Conservation (phyloP, 1,140 invertebrate species). For the Eupristina koningsbergeri region DNA sequence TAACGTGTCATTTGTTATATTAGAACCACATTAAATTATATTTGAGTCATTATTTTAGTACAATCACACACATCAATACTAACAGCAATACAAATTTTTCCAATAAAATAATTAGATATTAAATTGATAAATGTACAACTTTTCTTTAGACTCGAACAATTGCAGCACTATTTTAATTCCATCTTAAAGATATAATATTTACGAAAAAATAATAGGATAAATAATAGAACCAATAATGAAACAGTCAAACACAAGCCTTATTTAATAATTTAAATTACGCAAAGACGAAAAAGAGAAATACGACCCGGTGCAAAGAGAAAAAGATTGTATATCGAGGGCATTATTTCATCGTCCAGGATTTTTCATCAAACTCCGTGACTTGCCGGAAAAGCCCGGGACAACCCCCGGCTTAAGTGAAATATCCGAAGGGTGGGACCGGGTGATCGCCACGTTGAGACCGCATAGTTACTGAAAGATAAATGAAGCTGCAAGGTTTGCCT, state of each 20-base stretch:
- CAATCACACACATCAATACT: no score
- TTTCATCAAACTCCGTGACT: constrained; percentile 51
- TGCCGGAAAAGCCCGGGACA: constrained; percentile 15
- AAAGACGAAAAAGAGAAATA: background rate
- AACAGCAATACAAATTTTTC: background rate
- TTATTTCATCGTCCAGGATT: constrained; percentile 26
- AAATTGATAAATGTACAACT: background rate
- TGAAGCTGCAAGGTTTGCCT: constrained; percentile 26
- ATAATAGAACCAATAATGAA: background rate
- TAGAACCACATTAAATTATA: no score
- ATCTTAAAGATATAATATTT: background rate
- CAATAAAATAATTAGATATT: background rate
- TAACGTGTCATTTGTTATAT: no score
- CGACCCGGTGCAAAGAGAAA: no score
- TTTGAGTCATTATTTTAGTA: no score
- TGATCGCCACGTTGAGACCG: background rate
- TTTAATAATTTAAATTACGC: constrained; percentile 3
- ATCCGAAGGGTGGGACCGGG: background rate
- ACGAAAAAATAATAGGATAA: background rate
- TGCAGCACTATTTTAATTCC: no score
- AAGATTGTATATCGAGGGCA: background rate
- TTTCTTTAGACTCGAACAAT: background rate
- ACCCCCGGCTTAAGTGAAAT: constrained; percentile 32
- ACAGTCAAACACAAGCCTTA: background rate
- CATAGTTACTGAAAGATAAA: constrained; percentile 46